These are phyloP conservation scores for Actinostola sp. DNA, from an alignment of 92 coral and sea anemone species.

Conservation along the genomic window DNA sequence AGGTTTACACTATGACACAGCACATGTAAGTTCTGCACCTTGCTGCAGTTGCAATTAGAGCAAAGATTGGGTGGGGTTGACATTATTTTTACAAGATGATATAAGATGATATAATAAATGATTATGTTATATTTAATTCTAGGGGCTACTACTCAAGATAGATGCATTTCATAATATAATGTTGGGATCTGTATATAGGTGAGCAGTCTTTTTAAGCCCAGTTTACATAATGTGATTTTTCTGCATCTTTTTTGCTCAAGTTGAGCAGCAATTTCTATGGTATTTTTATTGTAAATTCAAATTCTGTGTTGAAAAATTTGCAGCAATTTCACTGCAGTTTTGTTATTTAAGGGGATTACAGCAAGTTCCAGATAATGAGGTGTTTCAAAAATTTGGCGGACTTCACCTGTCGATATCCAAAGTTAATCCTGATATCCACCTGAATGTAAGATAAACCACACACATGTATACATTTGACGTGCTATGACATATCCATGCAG, in stretches of 20 bases:
- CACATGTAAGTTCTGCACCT: conserved; percentile 57
- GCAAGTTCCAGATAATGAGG: conserved; percentile 84
- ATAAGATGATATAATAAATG: too few relatives aligned
- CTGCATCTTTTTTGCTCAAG: too few relatives aligned
- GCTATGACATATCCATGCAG: too few relatives aligned
- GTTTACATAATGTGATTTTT: too few relatives aligned
- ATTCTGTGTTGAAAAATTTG: too few relatives aligned
- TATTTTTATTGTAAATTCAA: too few relatives aligned
- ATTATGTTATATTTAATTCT: not conserved
- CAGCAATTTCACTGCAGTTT: not conserved
- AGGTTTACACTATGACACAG: conserved; percentile 94
- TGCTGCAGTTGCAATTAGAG: not conserved
- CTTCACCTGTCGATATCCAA: conserved; percentile 84
- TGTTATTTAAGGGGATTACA: conserved; percentile 74
- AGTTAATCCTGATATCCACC: conserved; percentile 74
- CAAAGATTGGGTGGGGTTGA: too few relatives aligned
- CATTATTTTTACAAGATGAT: too few relatives aligned
- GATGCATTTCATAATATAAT: conserved; percentile 96
- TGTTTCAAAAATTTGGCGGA: conserved; percentile 85
- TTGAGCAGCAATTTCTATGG: too few relatives aligned
- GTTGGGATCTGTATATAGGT: conserved; percentile 83
- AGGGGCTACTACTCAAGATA: conserved; percentile 92
- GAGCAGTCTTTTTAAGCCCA: not conserved
- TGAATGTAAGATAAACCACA: conserved; percentile 73
- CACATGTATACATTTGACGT: too few relatives aligned